phyloP scores from a whole-genome alignment of 2,113 vertebrate species.

The Anguilla japonica region DNA sequence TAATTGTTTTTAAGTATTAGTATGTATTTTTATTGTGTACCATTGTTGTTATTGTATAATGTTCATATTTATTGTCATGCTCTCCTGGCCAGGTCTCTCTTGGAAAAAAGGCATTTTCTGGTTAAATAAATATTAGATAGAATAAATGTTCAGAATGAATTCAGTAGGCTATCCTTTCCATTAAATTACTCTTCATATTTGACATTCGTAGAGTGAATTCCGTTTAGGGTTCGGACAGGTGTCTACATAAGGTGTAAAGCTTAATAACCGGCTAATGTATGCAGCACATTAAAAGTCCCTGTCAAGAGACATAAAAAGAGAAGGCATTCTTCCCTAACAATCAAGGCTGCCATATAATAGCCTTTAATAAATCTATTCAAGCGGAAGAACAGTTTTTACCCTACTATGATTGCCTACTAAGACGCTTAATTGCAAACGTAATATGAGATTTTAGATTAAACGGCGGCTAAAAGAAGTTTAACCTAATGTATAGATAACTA shows the following conservation, averaged over 20 bases:
- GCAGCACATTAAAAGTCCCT: neutral
- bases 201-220: neutral
- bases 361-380: neutral
- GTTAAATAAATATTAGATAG: too few relatives aligned
- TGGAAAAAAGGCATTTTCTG: too few relatives aligned
- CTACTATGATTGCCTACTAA: neutral
- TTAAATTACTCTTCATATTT: too few relatives aligned
- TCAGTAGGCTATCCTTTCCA: too few relatives aligned
- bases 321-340: neutral
- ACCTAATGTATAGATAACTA: too few relatives aligned
- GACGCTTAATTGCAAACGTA: neutral
- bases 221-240: neutral
- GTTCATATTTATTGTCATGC: too few relatives aligned
- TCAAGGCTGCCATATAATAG: neutral
- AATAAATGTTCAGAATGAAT: too few relatives aligned
- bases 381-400: neutral
- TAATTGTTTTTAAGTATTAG: neutral
- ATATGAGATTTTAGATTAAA: too few relatives aligned
- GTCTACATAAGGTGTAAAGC: neutral
- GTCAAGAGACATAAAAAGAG: neutral
- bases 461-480: too few relatives aligned
- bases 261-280: neutral
- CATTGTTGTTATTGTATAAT: too few relatives aligned
- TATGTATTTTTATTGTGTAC: too few relatives aligned
- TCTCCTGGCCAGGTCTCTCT: too few relatives aligned